Conservation (phyloP, 2,113 vertebrate species). For the Lontra canadensis region DNA sequence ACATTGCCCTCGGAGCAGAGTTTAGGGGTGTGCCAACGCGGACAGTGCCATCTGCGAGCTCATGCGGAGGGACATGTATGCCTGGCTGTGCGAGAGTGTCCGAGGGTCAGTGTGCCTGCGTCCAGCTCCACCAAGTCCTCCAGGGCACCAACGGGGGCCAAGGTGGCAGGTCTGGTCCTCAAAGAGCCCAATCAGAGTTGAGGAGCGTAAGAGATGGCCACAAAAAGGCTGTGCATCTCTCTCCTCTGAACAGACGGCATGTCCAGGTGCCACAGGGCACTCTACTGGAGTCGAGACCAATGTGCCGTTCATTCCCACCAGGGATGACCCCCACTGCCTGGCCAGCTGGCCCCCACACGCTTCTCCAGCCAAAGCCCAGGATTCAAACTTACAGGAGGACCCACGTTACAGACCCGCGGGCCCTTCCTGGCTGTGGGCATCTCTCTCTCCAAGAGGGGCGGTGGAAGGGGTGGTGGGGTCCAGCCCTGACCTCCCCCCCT, state of each 20-base stretch:
- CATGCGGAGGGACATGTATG: rapidly evolving
- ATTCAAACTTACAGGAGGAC: background rate
- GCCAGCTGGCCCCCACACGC: slow-evolving; percentile 9
- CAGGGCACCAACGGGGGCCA: background rate
- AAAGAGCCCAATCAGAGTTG: background rate
- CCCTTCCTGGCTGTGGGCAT: background rate
- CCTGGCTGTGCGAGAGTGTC: background rate
- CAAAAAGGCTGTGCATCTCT: background rate
- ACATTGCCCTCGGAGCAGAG: rapidly evolving
- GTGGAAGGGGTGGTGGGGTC: background rate
- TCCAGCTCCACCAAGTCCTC: background rate
- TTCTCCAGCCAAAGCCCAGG: background rate
- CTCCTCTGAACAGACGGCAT: background rate
- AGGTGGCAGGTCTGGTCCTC: background rate
- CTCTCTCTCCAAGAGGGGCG: background rate
- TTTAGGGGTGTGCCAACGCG: rapidly evolving
- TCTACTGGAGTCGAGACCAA: background rate
- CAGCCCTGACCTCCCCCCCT: background rate
- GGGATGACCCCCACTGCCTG: background rate
- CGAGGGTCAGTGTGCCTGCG: background rate
- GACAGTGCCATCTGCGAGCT: background rate
- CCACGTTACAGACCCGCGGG: background rate
- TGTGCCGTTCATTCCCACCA: background rate
- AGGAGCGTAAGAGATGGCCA: background rate
- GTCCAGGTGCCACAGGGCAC: slow-evolving; percentile 34